Evolutionary conservation across 2,113 vertebrate genomes (phyloP), one percentile per base, ranked within the genome.

Genomic region (Festucalex cinctus): DNA sequence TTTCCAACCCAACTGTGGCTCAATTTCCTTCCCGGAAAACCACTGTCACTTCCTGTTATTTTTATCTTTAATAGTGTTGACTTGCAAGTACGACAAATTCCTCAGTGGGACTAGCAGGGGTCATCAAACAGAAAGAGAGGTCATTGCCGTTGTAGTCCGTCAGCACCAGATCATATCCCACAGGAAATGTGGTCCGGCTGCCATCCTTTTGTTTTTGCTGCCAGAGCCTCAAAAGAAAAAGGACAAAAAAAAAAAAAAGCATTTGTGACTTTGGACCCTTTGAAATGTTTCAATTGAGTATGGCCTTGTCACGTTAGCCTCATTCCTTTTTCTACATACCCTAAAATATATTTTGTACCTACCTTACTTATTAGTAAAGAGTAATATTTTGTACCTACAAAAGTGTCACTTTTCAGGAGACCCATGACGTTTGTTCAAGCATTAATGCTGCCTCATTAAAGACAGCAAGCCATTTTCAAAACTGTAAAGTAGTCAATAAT

Each of bases 111-210:
- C 16, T 3, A 1, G 26, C 65, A n/a, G 4, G 49, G 70, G 78
- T 81, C 85, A 70, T 46, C 53, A 37, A 51, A 51, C 69, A 82
- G 70, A 70, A 63, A 66, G 54, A 5, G 36, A 63, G 77, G 72
- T 83, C 80, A 71, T 39, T 73, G 73, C 70, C 68, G 61, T 73
- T 3, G 16, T 58, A 51, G 19, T 0, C 57, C 8, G 22, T 73
- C 65, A 54, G 63, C 63, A 28, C 46, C 20, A 13, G 19, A 75
- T 62, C 57, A 49, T 54, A 24, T 69, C 68, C 61, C 68, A 78
- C 78, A 81, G 85, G 76, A 86, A 85, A 71, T 58, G 10, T 20
- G 2, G 20, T 16, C 51, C 26, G 32, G 68, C 19, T 13, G 8
- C 51, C 35, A 37, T 41, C 20, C 36, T 22, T 39, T n/a, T 22